Evolutionary conservation across 2,888 invertebrate genomes (phyloP).

Genomic region (Masnerella sp.): DNA sequence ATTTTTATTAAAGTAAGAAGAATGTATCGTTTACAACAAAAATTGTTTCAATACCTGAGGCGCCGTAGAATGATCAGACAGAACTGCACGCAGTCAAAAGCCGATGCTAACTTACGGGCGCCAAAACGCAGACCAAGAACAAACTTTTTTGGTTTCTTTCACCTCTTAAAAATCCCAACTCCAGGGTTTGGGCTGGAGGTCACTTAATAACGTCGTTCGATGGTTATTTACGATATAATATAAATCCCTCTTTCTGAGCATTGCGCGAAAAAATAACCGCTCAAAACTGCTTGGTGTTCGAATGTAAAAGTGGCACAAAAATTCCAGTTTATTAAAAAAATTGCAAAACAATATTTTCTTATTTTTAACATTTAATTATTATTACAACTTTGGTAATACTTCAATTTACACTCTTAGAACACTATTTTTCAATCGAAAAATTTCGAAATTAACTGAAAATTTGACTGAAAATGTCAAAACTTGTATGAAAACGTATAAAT

Average conservation of each 20-base stretch:
- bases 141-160: conserved; percentile 48
- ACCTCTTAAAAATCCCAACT: conserved; percentile 37
- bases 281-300: conserved; percentile 40
- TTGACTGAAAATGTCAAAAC: no score
- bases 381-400: no score
- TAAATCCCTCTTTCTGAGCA: conserved; percentile 65
- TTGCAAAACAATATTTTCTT: no score
- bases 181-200: conserved; percentile 41
- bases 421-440: no score
- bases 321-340: conserved; percentile 1
- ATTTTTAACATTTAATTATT: no score
- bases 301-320: not conserved
- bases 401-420: no score
- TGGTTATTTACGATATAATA: conserved; percentile 67
- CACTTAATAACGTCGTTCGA: conserved; percentile 59
- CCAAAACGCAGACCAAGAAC: conserved; percentile 9
- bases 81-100: conserved; percentile 33
- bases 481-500: no score
- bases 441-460: no score
- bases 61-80: no score
- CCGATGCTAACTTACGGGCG: conserved; percentile 33
- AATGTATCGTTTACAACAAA: no score
- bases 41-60: no score
- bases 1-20: no score
- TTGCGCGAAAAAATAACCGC: conserved; percentile 37